Conservation (phyloP, 1,140 invertebrate species). For the Caenorhabditis inopinata region DNA sequence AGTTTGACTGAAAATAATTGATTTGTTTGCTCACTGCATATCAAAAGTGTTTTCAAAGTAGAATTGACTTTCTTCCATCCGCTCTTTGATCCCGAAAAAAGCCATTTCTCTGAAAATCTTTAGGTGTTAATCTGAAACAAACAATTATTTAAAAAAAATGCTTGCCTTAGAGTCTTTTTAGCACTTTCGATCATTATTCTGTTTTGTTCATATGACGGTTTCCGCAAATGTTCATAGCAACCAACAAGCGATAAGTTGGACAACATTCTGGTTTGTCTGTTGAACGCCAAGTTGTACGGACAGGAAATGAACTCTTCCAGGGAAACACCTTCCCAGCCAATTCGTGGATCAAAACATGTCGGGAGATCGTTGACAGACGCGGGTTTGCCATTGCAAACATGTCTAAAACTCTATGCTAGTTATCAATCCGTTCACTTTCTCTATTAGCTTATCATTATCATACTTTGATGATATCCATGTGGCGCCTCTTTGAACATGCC, state of each 20-base stretch:
- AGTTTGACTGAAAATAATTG: no score
- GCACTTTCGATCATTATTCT: constrained; percentile 77
- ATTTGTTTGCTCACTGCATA: constrained; percentile 73
- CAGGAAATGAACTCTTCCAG: constrained; percentile 85
- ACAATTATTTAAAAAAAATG: background rate
- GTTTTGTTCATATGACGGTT: constrained; percentile 50
- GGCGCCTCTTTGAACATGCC: constrained; percentile 91
- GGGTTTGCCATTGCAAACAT: constrained; percentile 79
- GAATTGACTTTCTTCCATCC: constrained; percentile 88
- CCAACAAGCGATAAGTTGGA: constrained; percentile 88
- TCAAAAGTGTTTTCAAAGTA: constrained; percentile 97
- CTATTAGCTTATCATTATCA: background rate
- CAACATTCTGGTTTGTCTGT: constrained; percentile 95
- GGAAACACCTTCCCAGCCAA: constrained; percentile 70
- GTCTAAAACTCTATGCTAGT: constrained; percentile 69
- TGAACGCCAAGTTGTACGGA: constrained; percentile 86
- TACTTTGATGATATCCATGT: constrained; percentile 80
- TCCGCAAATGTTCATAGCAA: constrained; percentile 74
- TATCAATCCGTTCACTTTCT: background rate
- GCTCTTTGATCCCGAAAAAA: constrained; percentile 93
- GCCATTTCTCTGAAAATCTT: constrained; percentile 76
- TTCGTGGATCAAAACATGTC: constrained; percentile 68
- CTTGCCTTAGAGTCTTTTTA: constrained; percentile 80
- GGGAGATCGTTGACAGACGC: constrained; percentile 74
- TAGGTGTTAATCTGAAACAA: no score